Conservation (phyloP, 2,113 vertebrate species). For the Chionodraco myersi region DNA sequence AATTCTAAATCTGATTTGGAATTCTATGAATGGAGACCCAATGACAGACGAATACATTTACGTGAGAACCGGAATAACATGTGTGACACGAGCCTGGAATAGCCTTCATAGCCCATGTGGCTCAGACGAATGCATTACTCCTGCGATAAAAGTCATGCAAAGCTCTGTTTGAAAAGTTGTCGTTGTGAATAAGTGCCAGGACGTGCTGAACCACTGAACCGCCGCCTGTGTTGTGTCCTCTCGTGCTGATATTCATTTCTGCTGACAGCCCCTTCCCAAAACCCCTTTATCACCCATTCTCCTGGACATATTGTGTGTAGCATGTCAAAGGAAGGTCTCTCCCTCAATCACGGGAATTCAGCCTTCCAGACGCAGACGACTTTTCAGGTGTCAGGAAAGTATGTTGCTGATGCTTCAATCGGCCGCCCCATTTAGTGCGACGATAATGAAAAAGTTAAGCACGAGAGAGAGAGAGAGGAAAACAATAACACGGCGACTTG, state of each 20-base stretch:
- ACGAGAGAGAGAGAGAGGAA: constrained; percentile 15
- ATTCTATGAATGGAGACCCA: background rate
- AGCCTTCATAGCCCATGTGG: constrained; percentile 1
- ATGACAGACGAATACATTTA: constrained; percentile 3
- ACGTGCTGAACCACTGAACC: constrained; percentile 65
- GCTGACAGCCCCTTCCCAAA: constrained; percentile 77
- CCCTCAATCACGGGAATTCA: constrained; percentile 57
- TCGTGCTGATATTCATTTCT: constrained; percentile 74
- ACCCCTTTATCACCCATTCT: constrained; percentile 72
- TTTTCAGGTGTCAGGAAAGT: constrained; percentile 57
- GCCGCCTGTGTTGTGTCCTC: constrained; percentile 59
- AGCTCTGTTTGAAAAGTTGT: constrained; percentile 66
- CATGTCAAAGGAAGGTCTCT: constrained; percentile 67
- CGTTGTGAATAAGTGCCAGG: constrained; percentile 60
- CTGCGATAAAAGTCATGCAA: constrained; percentile 47
- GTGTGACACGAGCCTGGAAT: constrained; percentile 17
- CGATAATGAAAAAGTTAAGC: constrained; percentile 41
- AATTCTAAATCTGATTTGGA: background rate
- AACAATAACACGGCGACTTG: constrained; percentile 57
- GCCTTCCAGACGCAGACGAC: constrained; percentile 54
- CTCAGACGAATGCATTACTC: constrained; percentile 54
- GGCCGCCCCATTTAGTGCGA: constrained; percentile 20
- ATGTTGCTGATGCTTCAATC: constrained; percentile 37
- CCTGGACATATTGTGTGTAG: constrained; percentile 66
- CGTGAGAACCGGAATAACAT: background rate